These are phyloP conservation scores for Phasia obesa DNA, from an alignment of 2,888 invertebrate species.

Conservation along the genomic window DNA sequence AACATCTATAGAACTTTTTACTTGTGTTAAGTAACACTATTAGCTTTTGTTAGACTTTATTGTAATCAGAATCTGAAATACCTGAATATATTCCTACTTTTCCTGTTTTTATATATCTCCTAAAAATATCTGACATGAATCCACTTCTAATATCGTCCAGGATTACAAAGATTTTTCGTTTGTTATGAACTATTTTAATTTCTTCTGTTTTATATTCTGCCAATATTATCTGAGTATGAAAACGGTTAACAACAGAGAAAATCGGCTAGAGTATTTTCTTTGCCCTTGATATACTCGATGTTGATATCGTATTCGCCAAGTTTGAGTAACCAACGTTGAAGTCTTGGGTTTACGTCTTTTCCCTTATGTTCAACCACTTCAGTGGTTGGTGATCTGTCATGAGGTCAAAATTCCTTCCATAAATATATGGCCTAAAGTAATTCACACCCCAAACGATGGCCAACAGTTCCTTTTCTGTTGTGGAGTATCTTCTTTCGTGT, in stretches of 20 bases:
- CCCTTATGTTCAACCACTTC: slow-evolving; percentile 17
- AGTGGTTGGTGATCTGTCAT: slow-evolving; percentile 19
- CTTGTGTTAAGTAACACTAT: slow-evolving; percentile 56
- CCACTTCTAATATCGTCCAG: slow-evolving; percentile 49
- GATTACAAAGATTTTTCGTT: slow-evolving; percentile 3
- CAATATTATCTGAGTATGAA: slow-evolving; percentile 41
- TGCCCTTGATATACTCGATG: slow-evolving; percentile 36
- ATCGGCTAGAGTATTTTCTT: slow-evolving; percentile 2
- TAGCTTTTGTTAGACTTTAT: slow-evolving; percentile 51
- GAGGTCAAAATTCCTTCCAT: too few species aligned
- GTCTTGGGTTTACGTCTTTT: slow-evolving; percentile 32
- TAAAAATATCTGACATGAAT: too few species aligned
- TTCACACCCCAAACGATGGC: too few species aligned
- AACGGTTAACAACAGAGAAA: slow-evolving; percentile 29
- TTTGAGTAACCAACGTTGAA: slow-evolving; percentile 21
- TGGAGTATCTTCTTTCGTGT: background rate
- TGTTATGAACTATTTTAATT: slow-evolving; percentile 3
- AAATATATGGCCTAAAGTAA: too few species aligned
- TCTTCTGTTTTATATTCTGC: slow-evolving; percentile 30
- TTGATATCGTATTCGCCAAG: slow-evolving; percentile 32
- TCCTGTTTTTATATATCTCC: too few species aligned
- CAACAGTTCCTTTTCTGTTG: too few species aligned
- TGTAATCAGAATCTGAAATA: slow-evolving; percentile 46
- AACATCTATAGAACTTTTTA: slow-evolving; percentile 59
- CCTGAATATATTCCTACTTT: too few species aligned